Evolutionary conservation across 2,888 invertebrate species (phyloP).

Genomic region (Stramonita haemastoma): DNA sequence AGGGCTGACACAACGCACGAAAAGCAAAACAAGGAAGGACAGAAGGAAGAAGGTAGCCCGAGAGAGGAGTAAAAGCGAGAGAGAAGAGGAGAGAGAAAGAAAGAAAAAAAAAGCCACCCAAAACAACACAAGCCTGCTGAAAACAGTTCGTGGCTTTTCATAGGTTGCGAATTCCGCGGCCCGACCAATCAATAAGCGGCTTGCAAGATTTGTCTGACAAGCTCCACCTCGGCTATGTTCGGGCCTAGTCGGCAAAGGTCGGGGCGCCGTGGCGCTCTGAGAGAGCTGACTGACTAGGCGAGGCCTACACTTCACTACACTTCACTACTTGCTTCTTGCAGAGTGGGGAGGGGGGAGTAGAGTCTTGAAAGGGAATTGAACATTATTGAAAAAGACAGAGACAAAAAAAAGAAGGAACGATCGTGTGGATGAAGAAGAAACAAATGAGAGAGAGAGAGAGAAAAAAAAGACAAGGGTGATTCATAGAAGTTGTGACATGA

Average conservation of each 20-base stretch:
- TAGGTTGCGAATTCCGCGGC: background rate
- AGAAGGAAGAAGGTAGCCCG: background rate
- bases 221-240: no score
- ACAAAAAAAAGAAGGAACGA: background rate
- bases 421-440: background rate
- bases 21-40: no score
- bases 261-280: no score
- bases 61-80: background rate
- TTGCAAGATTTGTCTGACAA: background rate
- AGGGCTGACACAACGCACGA: no score
- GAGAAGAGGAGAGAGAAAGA: background rate
- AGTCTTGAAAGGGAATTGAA: background rate
- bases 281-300: no score
- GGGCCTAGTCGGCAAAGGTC: no score
- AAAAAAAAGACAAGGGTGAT: background rate
- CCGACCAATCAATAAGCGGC: constrained; percentile 12
- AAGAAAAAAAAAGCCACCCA: background rate
- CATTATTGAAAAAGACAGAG: no score
- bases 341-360: no score
- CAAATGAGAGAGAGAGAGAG: background rate
- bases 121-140: background rate
- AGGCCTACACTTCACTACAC: no score
- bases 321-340: no score
- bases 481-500: no score
- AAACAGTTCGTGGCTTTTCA: constrained; percentile 12